These are phyloP conservation scores for Palythoa caribaeorum DNA, from an alignment of 92 coral and sea anemone genomes.

Conservation along the genomic window DNA sequence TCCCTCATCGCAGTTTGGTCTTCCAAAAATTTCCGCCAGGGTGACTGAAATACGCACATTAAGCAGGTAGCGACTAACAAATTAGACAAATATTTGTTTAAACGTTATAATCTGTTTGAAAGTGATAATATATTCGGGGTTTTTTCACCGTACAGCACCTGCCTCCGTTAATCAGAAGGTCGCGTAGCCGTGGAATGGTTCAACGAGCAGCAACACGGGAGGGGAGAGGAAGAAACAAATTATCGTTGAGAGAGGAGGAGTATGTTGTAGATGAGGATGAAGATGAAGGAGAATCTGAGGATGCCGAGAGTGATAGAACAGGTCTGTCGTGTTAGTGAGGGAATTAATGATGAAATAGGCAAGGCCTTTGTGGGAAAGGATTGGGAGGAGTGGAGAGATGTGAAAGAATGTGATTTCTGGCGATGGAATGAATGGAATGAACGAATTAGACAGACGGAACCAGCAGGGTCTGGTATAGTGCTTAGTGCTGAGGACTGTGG, in stretches of 20 bases:
- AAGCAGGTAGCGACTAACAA: background rate
- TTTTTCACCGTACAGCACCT: background rate
- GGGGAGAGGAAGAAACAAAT: constrained; percentile 15
- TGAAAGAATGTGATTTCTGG: background rate
- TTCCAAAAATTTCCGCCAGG: background rate
- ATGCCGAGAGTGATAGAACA: constrained; percentile 58
- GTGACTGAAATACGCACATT: background rate
- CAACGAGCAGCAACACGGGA: constrained; percentile 27
- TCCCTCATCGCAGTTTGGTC: too few relatives aligned
- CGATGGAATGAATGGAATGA: too few relatives aligned
- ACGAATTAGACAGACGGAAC: too few relatives aligned
- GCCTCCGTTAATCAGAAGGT: constrained; percentile 30
- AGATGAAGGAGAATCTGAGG: constrained; percentile 88
- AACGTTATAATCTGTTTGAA: background rate
- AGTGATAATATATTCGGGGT: background rate
- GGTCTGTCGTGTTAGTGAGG: background rate
- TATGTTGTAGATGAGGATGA: constrained; percentile 87
- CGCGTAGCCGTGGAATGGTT: constrained; percentile 49
- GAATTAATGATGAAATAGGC: background rate
- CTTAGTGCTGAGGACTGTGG: background rate
- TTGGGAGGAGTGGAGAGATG: background rate
- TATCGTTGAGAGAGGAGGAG: constrained; percentile 66
- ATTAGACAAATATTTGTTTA: background rate
- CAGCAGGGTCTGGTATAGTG: too few relatives aligned
- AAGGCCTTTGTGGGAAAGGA: background rate